These are phyloP conservation scores for Acinonyx jubatus DNA, from an alignment of 2,113 vertebrate genomes.

Conservation along the genomic window DNA sequence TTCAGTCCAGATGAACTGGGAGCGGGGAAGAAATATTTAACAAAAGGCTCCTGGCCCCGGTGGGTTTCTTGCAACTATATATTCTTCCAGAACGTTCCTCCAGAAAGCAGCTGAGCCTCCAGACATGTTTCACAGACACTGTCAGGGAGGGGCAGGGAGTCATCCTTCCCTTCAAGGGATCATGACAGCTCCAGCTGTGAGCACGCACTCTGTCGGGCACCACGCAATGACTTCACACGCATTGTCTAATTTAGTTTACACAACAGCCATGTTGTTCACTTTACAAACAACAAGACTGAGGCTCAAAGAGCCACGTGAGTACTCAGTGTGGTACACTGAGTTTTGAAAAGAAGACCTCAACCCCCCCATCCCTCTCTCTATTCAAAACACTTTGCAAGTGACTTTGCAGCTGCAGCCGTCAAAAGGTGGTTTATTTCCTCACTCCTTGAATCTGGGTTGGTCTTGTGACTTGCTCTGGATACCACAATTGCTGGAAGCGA, in stretches of 20 bases:
- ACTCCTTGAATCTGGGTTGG: background rate
- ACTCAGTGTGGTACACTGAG: rapidly evolving
- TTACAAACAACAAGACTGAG: background rate
- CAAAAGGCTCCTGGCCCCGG: background rate
- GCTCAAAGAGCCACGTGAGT: rapidly evolving
- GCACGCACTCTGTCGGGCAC: background rate
- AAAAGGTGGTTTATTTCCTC: background rate
- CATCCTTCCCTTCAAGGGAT: background rate
- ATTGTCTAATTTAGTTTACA: background rate
- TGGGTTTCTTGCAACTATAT: background rate
- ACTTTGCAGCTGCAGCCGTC: background rate
- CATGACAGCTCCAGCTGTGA: rapidly evolving
- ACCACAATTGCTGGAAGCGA: background rate
- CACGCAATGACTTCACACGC: rapidly evolving
- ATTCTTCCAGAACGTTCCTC: background rate
- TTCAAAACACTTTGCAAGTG: background rate
- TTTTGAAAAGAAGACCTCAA: background rate
- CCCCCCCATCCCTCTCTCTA: background rate
- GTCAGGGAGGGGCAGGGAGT: background rate
- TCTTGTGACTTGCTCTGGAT: background rate
- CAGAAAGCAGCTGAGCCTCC: background rate
- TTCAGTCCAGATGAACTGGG: background rate
- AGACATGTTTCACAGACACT: background rate
- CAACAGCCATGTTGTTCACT: background rate
- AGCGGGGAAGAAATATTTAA: background rate